These are phyloP conservation scores for Blastobasis adustella DNA, from an alignment of 2,888 invertebrate genomes.

Conservation along the genomic window DNA sequence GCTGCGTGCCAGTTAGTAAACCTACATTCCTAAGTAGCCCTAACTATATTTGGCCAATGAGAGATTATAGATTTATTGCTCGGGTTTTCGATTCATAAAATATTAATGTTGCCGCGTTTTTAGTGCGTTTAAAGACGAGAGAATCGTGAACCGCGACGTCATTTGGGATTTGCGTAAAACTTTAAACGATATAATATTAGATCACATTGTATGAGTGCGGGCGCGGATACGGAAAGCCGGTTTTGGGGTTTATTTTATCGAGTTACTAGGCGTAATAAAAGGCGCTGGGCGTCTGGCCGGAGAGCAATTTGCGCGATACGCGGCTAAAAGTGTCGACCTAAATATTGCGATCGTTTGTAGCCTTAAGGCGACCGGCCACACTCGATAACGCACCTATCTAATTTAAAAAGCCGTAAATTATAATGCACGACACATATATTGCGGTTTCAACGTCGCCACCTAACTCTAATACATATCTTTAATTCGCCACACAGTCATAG, in stretches of 20 bases:
- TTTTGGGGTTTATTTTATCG: constrained; percentile 21
- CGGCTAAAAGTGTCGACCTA: constrained; percentile 29
- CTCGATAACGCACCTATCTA: constrained; percentile 20
- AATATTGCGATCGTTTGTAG: constrained; percentile 26
- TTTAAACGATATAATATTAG: not conserved
- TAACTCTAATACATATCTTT: not conserved
- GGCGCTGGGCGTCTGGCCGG: constrained; percentile 25
- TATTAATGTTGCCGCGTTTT: too few relatives aligned
- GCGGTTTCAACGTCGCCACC: not conserved
- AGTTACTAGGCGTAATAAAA: constrained; percentile 25
- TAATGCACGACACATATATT: not conserved
- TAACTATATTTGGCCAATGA: constrained; percentile 6
- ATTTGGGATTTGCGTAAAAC: not conserved
- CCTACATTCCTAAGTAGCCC: constrained; percentile 10
- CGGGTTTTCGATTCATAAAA: too few relatives aligned
- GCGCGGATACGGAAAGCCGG: not conserved
- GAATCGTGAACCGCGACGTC: not conserved
- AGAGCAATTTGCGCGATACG: constrained; percentile 38
- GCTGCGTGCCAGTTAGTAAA: constrained; percentile 30
- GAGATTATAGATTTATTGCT: constrained; percentile 1
- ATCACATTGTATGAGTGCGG: not conserved
- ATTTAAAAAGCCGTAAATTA: constrained; percentile 12
- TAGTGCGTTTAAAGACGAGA: not conserved
- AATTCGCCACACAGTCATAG: constrained; percentile 16
- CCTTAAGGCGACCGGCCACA: constrained; percentile 22